Evolutionary conservation across 2,888 invertebrate genomes (phyloP).

Genomic region (Globia sparganii): DNA sequence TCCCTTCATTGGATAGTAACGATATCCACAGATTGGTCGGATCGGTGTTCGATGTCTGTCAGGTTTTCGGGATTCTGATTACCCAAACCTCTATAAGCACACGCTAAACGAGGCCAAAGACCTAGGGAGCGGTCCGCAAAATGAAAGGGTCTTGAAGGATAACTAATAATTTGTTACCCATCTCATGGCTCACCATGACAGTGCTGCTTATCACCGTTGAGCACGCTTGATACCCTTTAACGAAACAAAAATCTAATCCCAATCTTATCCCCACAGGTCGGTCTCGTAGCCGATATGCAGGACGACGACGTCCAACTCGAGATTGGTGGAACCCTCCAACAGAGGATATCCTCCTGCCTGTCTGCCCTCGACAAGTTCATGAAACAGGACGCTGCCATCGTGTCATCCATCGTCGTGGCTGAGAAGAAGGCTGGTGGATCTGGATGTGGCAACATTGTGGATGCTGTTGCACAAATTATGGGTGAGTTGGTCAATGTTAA

Average conservation of each 20-base stretch:
- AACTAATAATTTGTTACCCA: neutral
- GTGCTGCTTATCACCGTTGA: no score
- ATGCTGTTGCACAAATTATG: constrained; percentile 93
- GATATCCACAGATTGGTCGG: neutral
- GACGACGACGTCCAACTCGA: constrained; percentile 92
- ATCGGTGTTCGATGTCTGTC: no score
- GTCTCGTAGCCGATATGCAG: constrained; percentile 94
- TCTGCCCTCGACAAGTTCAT: constrained; percentile 94
- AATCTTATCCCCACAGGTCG: constrained; percentile 85
- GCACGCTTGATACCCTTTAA: no score
- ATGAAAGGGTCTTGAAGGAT: neutral
- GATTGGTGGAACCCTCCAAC: constrained; percentile 95
- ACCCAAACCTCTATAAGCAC: neutral
- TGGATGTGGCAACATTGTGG: constrained; percentile 92
- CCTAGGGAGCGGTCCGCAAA: neutral
- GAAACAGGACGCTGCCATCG: constrained; percentile 92
- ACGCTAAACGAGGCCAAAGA: neutral
- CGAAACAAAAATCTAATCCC: neutral
- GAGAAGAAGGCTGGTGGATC: constrained; percentile 93
- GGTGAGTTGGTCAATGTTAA: constrained; percentile 76
- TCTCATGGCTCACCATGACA: neutral
- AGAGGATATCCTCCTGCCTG: constrained; percentile 95
- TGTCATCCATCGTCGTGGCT: constrained; percentile 96
- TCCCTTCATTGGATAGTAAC: neutral
- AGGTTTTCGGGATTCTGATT: neutral